Evolutionary conservation across 1,140 invertebrate genomes (phyloP).

Genomic region (Archegozetes longisetosus): DNA sequence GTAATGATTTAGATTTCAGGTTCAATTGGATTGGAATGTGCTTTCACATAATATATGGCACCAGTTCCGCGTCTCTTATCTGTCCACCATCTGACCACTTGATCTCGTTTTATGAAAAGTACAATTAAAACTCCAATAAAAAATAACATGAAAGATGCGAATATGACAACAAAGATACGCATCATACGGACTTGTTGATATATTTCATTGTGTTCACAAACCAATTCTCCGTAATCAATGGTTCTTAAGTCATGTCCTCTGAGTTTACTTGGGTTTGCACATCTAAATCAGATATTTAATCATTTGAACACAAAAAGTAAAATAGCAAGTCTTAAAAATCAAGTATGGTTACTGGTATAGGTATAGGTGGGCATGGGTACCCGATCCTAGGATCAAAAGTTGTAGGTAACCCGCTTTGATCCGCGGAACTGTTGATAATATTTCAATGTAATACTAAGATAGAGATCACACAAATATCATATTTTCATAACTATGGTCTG

Average conservation of each 20-base stretch:
- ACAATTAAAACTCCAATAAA: constrained; percentile 12
- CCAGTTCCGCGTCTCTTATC: constrained; percentile 14
- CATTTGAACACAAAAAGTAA: no score
- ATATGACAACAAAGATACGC: constrained; percentile 5
- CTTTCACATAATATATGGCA: constrained; percentile 22
- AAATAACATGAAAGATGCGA: constrained; percentile 11
- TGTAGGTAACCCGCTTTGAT: no score
- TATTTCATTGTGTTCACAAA: constrained; percentile 7
- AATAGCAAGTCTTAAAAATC: no score
- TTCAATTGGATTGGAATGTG: constrained; percentile 16
- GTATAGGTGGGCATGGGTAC: no score
- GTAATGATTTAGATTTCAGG: neutral
- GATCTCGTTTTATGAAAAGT: constrained; percentile 15
- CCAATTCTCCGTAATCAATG: constrained; percentile 3
- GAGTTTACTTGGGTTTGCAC: constrained; percentile 7
- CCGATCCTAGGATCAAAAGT: no score
- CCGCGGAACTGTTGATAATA: no score
- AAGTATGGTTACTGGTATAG: no score
- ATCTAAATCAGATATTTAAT: no score
- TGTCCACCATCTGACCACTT: constrained; percentile 13
- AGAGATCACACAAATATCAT: no score
- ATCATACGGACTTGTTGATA: constrained; percentile 10
- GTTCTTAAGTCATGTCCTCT: constrained; percentile 1
- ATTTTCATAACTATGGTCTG: no score
- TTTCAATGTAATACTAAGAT: no score